phyloP scores from a whole-genome alignment of 2,888 invertebrate species.

The Pristionchus maxplancki region DNA sequence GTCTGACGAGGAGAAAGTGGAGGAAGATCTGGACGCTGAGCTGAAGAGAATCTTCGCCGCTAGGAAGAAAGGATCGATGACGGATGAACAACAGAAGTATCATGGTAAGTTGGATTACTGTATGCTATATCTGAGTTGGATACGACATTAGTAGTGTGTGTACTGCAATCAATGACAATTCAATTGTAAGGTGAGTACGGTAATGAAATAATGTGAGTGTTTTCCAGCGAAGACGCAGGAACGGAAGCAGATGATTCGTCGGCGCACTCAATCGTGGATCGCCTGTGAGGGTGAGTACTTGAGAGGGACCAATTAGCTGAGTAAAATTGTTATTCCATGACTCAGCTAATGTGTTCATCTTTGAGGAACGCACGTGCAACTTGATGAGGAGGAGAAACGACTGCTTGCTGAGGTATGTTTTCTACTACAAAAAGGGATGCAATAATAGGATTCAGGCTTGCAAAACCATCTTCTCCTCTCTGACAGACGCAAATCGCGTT shows the following conservation, averaged over 20 bases:
- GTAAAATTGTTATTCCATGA: neutral
- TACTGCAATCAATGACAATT: neutral
- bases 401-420: neutral
- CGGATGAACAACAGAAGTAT: neutral
- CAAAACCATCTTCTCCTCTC: neutral
- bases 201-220: neutral
- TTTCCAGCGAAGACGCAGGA: neutral
- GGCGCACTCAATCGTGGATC: neutral
- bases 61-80: neutral
- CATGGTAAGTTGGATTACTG: neutral
- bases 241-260: neutral
- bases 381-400: neutral
- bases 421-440: neutral
- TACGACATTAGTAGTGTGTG: neutral
- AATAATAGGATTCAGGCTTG: neutral
- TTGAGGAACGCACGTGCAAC: neutral
- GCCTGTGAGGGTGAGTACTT: neutral
- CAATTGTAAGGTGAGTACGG: neutral
- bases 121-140: neutral
- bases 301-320: neutral
- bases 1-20: neutral
- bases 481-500: neutral
- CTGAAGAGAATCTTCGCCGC: neutral
- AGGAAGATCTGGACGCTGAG: neutral
- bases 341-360: neutral